These are phyloP conservation scores for Salminus brasiliensis DNA, from an alignment of 2,113 vertebrate genomes.

Conservation along the genomic window DNA sequence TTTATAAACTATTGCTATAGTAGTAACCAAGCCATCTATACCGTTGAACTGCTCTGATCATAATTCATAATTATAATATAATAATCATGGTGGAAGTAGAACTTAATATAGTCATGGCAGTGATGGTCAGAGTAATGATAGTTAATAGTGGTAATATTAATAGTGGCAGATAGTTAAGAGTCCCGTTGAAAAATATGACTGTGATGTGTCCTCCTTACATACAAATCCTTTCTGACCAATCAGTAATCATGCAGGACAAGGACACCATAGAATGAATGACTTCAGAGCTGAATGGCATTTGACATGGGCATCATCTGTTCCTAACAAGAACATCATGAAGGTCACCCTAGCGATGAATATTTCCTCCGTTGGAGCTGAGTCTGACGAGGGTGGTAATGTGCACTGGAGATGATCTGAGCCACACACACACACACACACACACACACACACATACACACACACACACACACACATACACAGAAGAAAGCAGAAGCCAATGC, in stretches of 20 bases:
- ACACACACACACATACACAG: not conserved
- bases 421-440: conserved; percentile 3
- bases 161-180: no score
- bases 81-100: no score
- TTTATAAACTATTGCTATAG: no score
- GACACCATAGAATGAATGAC: not conserved
- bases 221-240: conserved; percentile 2
- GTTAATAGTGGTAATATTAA: no score
- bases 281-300: not conserved
- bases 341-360: not conserved
- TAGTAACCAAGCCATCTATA: no score
- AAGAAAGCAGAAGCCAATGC: conserved; percentile 34
- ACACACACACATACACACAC: not conserved
- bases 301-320: not conserved
- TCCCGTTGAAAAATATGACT: no score
- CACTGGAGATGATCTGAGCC: conserved; percentile 16
- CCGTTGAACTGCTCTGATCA: no score
- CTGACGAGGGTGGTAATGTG: not conserved
- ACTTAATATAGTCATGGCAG: no score
- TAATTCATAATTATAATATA: no score
- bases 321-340: conserved; percentile 1
- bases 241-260: not conserved
- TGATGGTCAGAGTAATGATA: no score
- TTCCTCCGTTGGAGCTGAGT: conserved; percentile 16
- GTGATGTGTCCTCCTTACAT: not conserved